Conservation (phyloP, 1,140 invertebrate genomes). For the Dreissena polymorpha region DNA sequence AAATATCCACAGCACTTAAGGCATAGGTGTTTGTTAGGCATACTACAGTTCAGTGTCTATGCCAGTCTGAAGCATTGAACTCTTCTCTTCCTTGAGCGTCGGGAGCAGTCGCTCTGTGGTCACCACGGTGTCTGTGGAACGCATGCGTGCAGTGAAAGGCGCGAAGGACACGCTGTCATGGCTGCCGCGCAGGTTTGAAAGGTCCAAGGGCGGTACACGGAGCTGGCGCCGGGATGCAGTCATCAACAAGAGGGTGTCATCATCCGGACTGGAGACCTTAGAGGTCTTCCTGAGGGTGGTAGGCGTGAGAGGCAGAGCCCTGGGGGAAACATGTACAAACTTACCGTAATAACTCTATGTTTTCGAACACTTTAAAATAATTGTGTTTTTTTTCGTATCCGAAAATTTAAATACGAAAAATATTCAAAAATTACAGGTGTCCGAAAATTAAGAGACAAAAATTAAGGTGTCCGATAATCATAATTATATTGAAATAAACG, state of each 20-base stretch:
- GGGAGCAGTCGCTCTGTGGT: slow-evolving; percentile 37
- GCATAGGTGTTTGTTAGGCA: no score
- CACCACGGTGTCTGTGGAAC: slow-evolving; percentile 63
- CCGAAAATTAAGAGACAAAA: no score
- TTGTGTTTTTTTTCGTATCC: no score
- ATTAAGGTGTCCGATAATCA: no score
- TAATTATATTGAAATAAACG: no score
- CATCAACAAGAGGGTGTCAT: background rate
- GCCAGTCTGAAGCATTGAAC: slow-evolving; percentile 48
- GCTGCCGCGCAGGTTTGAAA: slow-evolving; percentile 61
- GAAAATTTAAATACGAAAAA: no score
- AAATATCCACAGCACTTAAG: no score
- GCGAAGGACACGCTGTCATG: slow-evolving; percentile 62
- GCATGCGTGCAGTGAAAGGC: slow-evolving; percentile 61
- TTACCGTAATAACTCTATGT: no score
- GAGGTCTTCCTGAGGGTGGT: slow-evolving; percentile 49
- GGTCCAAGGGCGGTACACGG: slow-evolving; percentile 62
- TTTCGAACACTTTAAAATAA: no score
- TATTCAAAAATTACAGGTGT: no score
- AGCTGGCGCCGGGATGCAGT: background rate
- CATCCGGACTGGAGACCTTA: slow-evolving; percentile 1
- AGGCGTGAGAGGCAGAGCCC: slow-evolving; percentile 62
- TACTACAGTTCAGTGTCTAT: slow-evolving; percentile 58
- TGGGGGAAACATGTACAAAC: background rate
- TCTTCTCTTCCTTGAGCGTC: slow-evolving; percentile 33